Base-by-base conservation (phyloP, 2,113 vertebrate genomes). In the Emberiza fucata region DNA sequence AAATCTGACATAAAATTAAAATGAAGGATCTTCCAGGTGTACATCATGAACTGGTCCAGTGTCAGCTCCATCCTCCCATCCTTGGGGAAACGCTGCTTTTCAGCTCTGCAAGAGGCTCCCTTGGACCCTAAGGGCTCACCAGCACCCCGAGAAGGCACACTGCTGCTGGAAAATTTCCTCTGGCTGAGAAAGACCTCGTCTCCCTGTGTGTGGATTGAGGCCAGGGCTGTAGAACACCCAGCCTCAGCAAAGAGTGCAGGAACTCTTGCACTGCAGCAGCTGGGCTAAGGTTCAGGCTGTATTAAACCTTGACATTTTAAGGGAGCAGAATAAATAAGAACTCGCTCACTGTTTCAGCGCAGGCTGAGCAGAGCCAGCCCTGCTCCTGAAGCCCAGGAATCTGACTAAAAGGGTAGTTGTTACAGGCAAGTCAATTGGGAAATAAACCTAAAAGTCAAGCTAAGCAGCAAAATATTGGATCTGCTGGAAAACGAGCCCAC, bases 391-490 rank as follows among this genome's bases (percentile, higher is more conserved):
- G 76, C 68, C 48, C 20, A 44, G 57, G 86, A 86, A 39, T 14
- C 39, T 0, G 3, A 57, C 15, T 9, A 4, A 47, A 14, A 16
- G 77, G 50, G 39, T 48, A 71, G 57, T 35, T 90, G n/a, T 71
- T 66, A 77, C 0, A 1, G 69, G 57, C 12, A 11, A 51, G 23
- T 59, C 83, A 81, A 0, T 3, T 70, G 86, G 86, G 95, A 95
- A 97, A 95, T 95, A 84, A 94, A 86, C 45, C 65, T 84, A 63
- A 90, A 94, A 92, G 86, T 75, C 88, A 68, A 44, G 63, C 16
- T 50, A 73, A 54, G 35, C 47, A 45, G 69, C 39, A 60, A 88
- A 92, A 83, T 77, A 83, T 29, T 45, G 50, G 11, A 66, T 81
- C 37, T 73, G 40, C 39, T 75, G 63, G 81, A 57, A 72, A 81